Base-by-base conservation (phyloP, 2,797 vertebrate species). In the Parotocinclus haroldoi region DNA sequence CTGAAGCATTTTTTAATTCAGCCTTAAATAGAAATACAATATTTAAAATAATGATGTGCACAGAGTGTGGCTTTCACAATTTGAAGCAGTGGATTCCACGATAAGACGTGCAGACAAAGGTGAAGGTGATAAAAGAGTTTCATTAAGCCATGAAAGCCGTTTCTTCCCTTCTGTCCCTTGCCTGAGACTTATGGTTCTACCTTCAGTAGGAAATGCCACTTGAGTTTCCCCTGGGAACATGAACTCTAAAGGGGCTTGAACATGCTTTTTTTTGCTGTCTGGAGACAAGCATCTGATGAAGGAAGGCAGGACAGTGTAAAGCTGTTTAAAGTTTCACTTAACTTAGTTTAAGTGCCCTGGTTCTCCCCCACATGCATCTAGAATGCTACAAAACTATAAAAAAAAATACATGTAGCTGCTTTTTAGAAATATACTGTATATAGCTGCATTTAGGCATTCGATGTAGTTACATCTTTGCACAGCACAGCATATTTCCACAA, bases 401-500 rank as follows among this genome's bases (percentile, higher is more conserved):
- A n/a, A 27, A 27, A 2, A 27, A 27, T 27, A 27, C 5, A 27
- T 27, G 27, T 27, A 27, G 27, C 27, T 27, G 27, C 27, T 27
- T 27, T 27, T 5, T 27, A 27, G 27, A 2, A 27, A 27, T 5
- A 27, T 42, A 42, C 1, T 42, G 40, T 9, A 42, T 11, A 42
- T 9, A 7, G 40, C 8, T 42, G 10, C 10, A 11, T 77, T 52
- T 65, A 51, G 66, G 69, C 77, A 84, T 84, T 85, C 85, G 80
- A 83, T 82, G 81, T 81, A 79, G 76, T 57, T 76, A 75, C 51
- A 76, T 78, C 68, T 51, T 79, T 71, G 45, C 10, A 64, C 74
- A 62, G 74, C 79, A 67, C 76, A 65, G 79, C 72, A 84, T 85
- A 84, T 87, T 84, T 86, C 86, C 80, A 76, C 77, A 74, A 72